Evolutionary conservation across 2,113 vertebrate species (phyloP).

Genomic region (Platichthys stellatus): DNA sequence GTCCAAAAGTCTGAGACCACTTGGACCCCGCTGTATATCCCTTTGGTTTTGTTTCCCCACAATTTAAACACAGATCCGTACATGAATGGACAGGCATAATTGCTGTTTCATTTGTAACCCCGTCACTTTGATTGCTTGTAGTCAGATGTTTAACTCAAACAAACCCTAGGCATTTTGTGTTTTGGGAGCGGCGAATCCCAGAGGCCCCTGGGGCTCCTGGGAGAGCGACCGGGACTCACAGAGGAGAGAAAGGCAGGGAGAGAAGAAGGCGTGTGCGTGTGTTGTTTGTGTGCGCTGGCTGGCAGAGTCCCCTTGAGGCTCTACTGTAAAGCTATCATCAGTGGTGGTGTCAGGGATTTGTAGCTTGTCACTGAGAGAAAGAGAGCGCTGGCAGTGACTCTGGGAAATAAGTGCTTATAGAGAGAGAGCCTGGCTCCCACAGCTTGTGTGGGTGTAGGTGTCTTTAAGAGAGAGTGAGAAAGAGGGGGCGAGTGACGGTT

Average conservation of each 20-base stretch:
- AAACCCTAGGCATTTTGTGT: constrained; percentile 69
- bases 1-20: background rate
- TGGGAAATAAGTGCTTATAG: constrained; percentile 78
- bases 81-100: constrained; percentile 57
- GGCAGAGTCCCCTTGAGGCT: constrained; percentile 79
- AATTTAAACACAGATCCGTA: constrained; percentile 36
- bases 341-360: constrained; percentile 84
- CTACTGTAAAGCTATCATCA: constrained; percentile 83
- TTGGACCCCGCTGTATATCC: background rate
- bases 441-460: constrained; percentile 61
- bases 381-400: constrained; percentile 75
- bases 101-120: constrained; percentile 59
- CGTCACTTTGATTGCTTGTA: constrained; percentile 63
- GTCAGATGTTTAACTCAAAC: constrained; percentile 71
- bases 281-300: constrained; percentile 76
- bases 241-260: constrained; percentile 17
- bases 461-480: constrained; percentile 47
- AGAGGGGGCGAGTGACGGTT: constrained; percentile 62
- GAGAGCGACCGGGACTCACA: constrained; percentile 48
- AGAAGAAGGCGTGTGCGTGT: constrained; percentile 43
- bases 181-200: constrained; percentile 62
- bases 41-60: constrained; percentile 25
- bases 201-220: constrained; percentile 67
- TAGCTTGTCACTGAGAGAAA: constrained; percentile 81
- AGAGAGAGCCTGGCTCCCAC: constrained; percentile 56